Base-by-base conservation (phyloP, 2,888 invertebrate genomes). In the Hirudinaria manillensis region DNA sequence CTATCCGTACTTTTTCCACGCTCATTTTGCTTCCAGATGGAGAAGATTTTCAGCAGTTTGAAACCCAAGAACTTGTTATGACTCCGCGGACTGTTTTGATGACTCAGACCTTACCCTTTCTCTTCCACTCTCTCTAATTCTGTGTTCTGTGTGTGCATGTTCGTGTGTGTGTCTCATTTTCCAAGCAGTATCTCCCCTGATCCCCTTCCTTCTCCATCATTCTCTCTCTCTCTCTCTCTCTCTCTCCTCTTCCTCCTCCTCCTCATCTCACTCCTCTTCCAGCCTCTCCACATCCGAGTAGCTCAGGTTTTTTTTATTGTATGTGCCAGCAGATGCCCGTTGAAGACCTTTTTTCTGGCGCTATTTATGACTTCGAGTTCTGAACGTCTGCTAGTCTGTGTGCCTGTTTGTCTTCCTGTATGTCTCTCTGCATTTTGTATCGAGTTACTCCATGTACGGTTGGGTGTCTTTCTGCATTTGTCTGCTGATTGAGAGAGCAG, bases 1-100 rank as follows among this genome's bases (percentile, higher is more conserved):
- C 45, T 16, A 45, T 7, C 45, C 45, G 16, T 45, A 10, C 45
- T 45, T 16, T 10, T 6, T 45, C 45, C 10, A 45, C 13, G 6
- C 45, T 45, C 45, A 45, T 45, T 45, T 45, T 16, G 45, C 13
- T 45, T 45, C 45, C 45, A 45, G 45, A 45, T 45, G 45, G 45
- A 45, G 3, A 45, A 45, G 13, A 45, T 45, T 45, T 70, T 34
- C 70, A 45, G 19, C 38, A 19, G 24, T 19, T 38, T 36, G 70
- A 38, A 61, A 61, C 61, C 61, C 61, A 61, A 61, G 61, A 61
- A 61, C 3, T 61, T 61, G 61, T 61, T 61, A 61, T 61, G 34
- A n/a, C 24, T 70, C 51, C 51, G 3, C 13, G n/a, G 61, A 24
- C 10, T 61, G 4, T 61, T 61, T 61, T 61, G 13, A 61, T 61